Evolutionary conservation across 2,113 vertebrate genomes (phyloP).

Genomic region (Leptocoma aspasia): DNA sequence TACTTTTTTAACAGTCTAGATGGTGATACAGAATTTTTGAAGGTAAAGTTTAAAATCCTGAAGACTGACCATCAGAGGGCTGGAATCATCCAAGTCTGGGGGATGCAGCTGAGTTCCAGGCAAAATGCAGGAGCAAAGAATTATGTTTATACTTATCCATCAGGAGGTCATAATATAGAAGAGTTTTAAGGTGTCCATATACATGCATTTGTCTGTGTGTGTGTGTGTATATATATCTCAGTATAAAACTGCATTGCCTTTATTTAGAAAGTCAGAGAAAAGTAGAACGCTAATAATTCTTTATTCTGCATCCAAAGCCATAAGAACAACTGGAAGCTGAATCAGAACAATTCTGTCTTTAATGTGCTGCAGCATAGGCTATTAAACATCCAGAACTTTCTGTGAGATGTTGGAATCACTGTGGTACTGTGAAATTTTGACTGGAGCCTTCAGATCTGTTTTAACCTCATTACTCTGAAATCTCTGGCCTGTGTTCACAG

Average conservation of each 20-base stretch:
- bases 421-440: not conserved
- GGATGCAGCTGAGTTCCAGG: not conserved
- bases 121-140: not conserved
- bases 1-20: not conserved
- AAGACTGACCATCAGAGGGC: not conserved
- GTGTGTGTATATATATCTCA: not conserved
- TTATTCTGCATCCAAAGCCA: not conserved
- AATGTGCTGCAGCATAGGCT: not conserved
- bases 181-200: not conserved
- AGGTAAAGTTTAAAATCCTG: not conserved
- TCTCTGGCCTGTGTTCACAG: not conserved
- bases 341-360: not conserved
- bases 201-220: rapidly evolving
- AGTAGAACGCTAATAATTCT: not conserved
- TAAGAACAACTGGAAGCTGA: not conserved
- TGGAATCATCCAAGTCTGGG: not conserved
- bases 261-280: not conserved
- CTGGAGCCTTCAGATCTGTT: not conserved
- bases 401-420: not conserved
- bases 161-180: not conserved
- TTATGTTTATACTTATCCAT: not conserved
- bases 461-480: not conserved
- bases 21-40: not conserved
- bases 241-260: not conserved
- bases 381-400: not conserved